Percentiles rank a stretch among this genome's conserved stretches.
Evolutionary conservation across 1,140 invertebrate species (phyloP).

Genomic region (Oryzaephilus surinamensis): DNA sequence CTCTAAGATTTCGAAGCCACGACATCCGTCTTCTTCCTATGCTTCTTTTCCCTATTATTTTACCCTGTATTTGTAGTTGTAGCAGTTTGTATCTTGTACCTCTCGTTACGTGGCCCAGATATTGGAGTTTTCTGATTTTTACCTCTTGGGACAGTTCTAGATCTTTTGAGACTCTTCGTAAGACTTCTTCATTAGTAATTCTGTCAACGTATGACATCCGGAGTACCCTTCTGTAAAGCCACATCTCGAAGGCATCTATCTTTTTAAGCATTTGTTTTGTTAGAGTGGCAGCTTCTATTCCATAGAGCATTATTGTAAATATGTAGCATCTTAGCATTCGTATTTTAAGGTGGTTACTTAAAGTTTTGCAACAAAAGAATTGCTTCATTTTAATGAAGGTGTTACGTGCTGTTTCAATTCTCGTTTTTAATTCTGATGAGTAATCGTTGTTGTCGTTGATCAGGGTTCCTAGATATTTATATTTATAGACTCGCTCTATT

Average conservation of each 20-base stretch:
- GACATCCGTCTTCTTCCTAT: too few species aligned
- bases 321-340: conserved; percentile 8
- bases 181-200: neutral
- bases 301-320: conserved; percentile 7
- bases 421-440: neutral
- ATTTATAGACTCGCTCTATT: conserved; percentile 1
- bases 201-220: neutral
- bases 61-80: conserved; percentile 2
- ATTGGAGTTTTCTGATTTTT: conserved; percentile 3
- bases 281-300: conserved; percentile 9
- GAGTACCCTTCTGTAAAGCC: conserved; percentile 2
- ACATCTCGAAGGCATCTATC: neutral
- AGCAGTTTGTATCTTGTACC: conserved; percentile 1
- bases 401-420: neutral
- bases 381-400: conserved; percentile 2
- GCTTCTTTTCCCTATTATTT: too few species aligned
- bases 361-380: neutral
- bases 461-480: conserved; percentile 1
- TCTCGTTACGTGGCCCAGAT: conserved; percentile 5
- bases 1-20: too few species aligned
- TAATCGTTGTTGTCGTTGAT: neutral
- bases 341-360: neutral
- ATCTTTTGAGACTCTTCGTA: conserved; percentile 1
- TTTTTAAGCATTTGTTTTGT: neutral
- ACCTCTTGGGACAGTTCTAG: neutral